Evolutionary conservation across 2,797 vertebrate genomes (phyloP), one percentile per base, ranked within the genome.

Genomic region (Xenentodon cancila): DNA sequence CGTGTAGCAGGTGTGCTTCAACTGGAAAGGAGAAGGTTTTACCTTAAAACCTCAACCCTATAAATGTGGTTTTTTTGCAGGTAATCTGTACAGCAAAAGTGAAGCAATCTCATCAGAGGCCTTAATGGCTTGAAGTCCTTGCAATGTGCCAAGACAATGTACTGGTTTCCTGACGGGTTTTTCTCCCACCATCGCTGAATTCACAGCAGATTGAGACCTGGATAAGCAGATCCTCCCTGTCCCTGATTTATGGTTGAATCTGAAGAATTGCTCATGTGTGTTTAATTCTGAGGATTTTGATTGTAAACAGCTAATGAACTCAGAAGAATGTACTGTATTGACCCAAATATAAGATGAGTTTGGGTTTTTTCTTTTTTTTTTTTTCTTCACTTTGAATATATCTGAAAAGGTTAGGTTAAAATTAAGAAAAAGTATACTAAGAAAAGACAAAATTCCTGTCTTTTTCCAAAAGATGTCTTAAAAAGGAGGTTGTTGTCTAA

Each of bases 51-150:
- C 57, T 53, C 50, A 80, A 51, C 58, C 71, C 61, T 61, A 75
- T 78, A 83, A 68, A 73, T 84, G 79, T 74, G 77, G 72, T 81
- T 66, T 64, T 71, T 81, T 74, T 59, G 72, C 21, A n/a, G 53
- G 82, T 82, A 84, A 84, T 83, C 88, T 87, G 75, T n/a, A n/a
- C n/a, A n/a, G n/a, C n/a, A n/a, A n/a, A n/a, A n/a, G n/a, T n/a
- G n/a, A n/a, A n/a, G n/a, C n/a, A n/a, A n/a, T n/a, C n/a, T n/a
- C n/a, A n/a, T n/a, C 62, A 69, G 54, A 67, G 59, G 73, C 64
- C 70, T 79, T 83, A 89, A 84, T 70, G 68, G 71, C 84, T 88
- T 83, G 71, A 84, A 79, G 80, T 68, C 70, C 68, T 83, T 44
- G 61, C 54, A 63, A 66, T 52, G 64, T 17, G 73, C 72, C 78